Evolutionary conservation across 2,797 vertebrate genomes (phyloP).

Genomic region (Bufotes viridis): DNA sequence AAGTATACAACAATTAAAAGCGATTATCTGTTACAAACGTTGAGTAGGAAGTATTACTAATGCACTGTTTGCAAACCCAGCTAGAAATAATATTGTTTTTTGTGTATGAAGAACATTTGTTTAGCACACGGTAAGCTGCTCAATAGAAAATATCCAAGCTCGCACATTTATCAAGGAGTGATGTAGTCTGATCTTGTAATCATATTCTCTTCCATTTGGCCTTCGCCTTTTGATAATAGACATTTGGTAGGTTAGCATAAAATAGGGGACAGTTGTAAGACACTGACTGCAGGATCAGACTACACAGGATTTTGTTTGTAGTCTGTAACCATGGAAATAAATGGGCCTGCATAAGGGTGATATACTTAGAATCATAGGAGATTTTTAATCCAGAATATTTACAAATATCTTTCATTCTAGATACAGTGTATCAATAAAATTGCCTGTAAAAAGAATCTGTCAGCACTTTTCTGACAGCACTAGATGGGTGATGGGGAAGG

Average conservation of each 20-base stretch:
- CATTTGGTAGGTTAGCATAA: not conserved
- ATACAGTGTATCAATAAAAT: no score
- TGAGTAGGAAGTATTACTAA: not conserved
- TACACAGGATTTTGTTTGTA: no score
- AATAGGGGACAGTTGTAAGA: not conserved
- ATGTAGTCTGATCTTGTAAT: not conserved
- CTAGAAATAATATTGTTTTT: constrained; percentile 22
- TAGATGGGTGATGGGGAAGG: no score
- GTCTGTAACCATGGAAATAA: no score
- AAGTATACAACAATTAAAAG: constrained; percentile 37
- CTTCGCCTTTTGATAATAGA: not conserved
- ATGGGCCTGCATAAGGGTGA: no score
- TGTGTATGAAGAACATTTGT: not conserved
- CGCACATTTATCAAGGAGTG: constrained; percentile 9
- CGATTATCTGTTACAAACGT: constrained; percentile 14
- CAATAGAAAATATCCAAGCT: not conserved
- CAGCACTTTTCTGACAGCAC: no score
- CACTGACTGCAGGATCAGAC: not conserved
- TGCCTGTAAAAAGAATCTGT: no score
- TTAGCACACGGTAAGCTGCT: not conserved
- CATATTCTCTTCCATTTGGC: not conserved
- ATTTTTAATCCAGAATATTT: no score
- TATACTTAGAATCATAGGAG: no score
- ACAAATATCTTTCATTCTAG: no score
- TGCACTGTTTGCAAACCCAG: not conserved